phyloP scores from a whole-genome alignment of 2,113 vertebrate genomes.

The Ceratotherium simum region DNA sequence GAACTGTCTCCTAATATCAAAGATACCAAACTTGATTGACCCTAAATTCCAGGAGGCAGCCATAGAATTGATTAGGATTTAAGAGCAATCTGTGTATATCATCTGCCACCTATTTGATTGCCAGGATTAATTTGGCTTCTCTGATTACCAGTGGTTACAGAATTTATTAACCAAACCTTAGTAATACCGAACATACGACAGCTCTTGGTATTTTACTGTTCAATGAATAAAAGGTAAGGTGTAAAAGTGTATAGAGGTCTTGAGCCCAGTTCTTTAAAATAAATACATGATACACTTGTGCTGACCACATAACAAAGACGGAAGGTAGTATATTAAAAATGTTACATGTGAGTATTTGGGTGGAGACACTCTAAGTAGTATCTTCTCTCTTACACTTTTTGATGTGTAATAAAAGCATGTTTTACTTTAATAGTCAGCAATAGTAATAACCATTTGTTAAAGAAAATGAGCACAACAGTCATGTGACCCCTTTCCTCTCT shows the following conservation, averaged over 20 bases:
- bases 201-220: not conserved
- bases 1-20: not conserved
- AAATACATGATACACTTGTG: not conserved
- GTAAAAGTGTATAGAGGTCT: not conserved
- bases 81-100: not conserved
- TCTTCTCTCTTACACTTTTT: not conserved
- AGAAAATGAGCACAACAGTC: not conserved
- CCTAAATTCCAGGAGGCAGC: not conserved
- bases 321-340: not conserved
- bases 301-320: not conserved
- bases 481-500: not conserved
- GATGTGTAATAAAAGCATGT: not conserved
- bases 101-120: not conserved
- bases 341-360: not conserved
- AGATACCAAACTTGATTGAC: not conserved
- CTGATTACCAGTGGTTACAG: not conserved
- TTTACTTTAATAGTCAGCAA: not conserved
- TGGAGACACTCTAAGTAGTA: not conserved
- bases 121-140: conserved; percentile 19
- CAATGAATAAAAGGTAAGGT: not conserved
- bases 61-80: not conserved
- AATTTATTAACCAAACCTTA: not conserved
- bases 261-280: not conserved
- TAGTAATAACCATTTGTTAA: not conserved
- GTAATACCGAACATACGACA: not conserved